Evolutionary conservation across 1,140 invertebrate genomes (phyloP).

Genomic region (Steinernema feltiae): DNA sequence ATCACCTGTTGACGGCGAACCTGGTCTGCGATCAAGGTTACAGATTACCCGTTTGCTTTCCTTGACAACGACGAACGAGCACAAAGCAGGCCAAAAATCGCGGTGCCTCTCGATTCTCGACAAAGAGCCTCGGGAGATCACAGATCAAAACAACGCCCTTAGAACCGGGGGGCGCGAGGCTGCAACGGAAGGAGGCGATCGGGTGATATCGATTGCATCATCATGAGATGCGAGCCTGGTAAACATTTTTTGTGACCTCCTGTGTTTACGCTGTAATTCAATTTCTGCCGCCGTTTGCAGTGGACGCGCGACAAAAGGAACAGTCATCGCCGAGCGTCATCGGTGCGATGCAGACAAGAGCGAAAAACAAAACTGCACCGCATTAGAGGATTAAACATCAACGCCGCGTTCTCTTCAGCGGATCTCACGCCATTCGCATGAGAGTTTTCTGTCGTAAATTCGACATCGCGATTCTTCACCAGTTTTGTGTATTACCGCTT

Average conservation of each 20-base stretch:
- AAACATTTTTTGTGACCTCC: neutral
- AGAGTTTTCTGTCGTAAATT: too few relatives aligned
- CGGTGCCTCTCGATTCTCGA: neutral
- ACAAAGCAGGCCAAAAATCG: conserved; percentile 6
- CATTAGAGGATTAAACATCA: conserved; percentile 1
- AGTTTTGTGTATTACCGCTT: too few relatives aligned
- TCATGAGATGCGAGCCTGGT: conserved; percentile 4
- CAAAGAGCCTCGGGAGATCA: neutral
- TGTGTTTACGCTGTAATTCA: neutral
- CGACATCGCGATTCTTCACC: too few relatives aligned
- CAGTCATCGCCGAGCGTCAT: neutral
- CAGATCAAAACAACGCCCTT: neutral
- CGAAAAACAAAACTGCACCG: neutral
- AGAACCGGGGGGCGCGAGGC: neutral
- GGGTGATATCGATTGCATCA: conserved; percentile 13
- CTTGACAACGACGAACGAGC: neutral
- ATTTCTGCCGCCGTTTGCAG: neutral
- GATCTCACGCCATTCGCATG: too few relatives aligned
- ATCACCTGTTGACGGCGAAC: neutral
- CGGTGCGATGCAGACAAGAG: conserved; percentile 3
- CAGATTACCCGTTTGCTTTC: conserved; percentile 3
- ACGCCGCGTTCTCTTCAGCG: too few relatives aligned
- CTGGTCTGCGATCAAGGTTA: conserved; percentile 15
- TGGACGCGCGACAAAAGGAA: neutral
- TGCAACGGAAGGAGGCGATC: neutral